These are phyloP conservation scores for Eretmochelys imbricata DNA, from an alignment of 2,113 vertebrate species.

Conservation along the genomic window DNA sequence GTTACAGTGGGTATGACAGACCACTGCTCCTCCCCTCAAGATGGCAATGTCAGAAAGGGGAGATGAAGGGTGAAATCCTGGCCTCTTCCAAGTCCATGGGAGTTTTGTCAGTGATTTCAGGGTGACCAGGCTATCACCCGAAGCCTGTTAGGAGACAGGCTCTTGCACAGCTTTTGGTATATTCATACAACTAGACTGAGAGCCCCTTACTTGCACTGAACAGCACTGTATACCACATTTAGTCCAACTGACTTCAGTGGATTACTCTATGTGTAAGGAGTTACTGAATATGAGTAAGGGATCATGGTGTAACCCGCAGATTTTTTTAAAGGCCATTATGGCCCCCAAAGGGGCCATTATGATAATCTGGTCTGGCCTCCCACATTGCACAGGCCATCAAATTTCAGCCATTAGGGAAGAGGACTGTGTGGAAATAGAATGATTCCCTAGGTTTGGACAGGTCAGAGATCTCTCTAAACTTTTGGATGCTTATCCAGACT, in stretches of 20 bases:
- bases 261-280: background rate
- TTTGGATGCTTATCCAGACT: rapidly evolving
- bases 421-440: background rate
- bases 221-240: background rate
- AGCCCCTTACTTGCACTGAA: background rate
- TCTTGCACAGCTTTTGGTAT: background rate
- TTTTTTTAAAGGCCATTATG: background rate
- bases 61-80: background rate
- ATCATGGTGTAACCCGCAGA: background rate
- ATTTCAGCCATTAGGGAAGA: background rate
- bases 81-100: background rate
- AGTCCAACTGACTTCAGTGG: background rate
- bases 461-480: background rate
- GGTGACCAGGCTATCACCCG: background rate
- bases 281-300: background rate
- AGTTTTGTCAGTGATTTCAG: background rate
- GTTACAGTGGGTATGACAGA: too few species aligned
- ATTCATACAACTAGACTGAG: background rate
- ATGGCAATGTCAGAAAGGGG: background rate
- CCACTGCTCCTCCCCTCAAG: background rate
- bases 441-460: background rate
- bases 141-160: background rate
- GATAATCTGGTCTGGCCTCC: background rate
- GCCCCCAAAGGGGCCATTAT: background rate
- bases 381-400: background rate